A percentile compares a stretch with the other conserved stretches of the same genome.
phyloP scores from a whole-genome alignment of 2,888 invertebrate genomes.

The Brachypterus glaber region DNA sequence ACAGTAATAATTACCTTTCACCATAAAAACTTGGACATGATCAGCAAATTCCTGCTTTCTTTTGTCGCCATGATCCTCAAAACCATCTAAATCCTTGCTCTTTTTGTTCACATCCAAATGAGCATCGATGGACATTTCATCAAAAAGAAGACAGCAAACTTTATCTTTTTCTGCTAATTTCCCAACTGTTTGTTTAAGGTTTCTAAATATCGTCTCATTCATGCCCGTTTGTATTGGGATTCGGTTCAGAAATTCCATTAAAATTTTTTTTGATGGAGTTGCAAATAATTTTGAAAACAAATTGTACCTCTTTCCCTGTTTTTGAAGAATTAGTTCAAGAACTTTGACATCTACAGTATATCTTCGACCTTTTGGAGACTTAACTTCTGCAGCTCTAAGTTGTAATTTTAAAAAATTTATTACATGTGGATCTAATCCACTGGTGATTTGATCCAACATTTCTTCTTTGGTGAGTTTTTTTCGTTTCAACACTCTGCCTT shows the following conservation, averaged over 20 bases:
- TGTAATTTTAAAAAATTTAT: neutral
- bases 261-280: constrained; percentile 12
- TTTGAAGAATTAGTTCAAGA: constrained; percentile 9
- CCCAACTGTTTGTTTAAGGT: constrained; percentile 7
- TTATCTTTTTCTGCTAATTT: constrained; percentile 3
- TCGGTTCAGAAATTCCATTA: constrained; percentile 5
- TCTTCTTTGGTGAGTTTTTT: neutral
- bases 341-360: constrained; percentile 9
- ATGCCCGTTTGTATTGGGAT: constrained; percentile 10
- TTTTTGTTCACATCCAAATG: constrained; percentile 7
- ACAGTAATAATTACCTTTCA: too few relatives aligned
- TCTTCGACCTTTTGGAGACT: constrained; percentile 4
- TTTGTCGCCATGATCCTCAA: constrained; percentile 9
- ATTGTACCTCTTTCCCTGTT: constrained; percentile 9
- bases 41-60: constrained; percentile 11
- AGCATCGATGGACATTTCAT: constrained; percentile 11
- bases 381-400: neutral
- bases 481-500: too few relatives aligned
- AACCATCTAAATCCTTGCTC: constrained; percentile 7
- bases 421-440: neutral
- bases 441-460: neutral
- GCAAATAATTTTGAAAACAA: constrained; percentile 9
- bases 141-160: constrained; percentile 11
- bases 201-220: constrained; percentile 8
- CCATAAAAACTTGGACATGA: constrained; percentile 15